These are phyloP conservation scores for Serranochromis macrocephalus DNA, from an alignment of 2,113 vertebrate species.

Conservation along the genomic window DNA sequence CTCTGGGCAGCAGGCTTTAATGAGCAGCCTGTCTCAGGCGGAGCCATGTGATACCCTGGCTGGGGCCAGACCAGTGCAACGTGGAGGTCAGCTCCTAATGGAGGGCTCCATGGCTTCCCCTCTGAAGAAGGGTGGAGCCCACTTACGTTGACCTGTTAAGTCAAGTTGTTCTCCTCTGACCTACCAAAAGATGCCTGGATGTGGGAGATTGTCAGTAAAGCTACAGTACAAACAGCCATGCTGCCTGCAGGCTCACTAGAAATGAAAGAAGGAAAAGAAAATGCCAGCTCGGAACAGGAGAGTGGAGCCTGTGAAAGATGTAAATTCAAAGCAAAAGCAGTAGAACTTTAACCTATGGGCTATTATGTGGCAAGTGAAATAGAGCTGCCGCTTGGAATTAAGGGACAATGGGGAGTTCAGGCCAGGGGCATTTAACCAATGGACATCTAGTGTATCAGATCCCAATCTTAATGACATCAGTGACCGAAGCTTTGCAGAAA, in stretches of 20 bases:
- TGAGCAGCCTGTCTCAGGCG: slow-evolving; percentile 64
- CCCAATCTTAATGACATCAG: slow-evolving; percentile 70
- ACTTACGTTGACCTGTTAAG: slow-evolving; percentile 73
- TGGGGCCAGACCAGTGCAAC: slow-evolving; percentile 50
- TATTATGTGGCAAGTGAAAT: slow-evolving; percentile 64
- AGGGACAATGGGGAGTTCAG: slow-evolving; percentile 60
- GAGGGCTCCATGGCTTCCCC: slow-evolving; percentile 62
- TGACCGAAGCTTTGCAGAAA: slow-evolving; percentile 57
- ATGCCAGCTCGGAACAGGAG: slow-evolving; percentile 36
- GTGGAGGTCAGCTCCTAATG: slow-evolving; percentile 68
- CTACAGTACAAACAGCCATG: slow-evolving; percentile 42
- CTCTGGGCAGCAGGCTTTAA: slow-evolving; percentile 65
- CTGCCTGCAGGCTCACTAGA: slow-evolving; percentile 41
- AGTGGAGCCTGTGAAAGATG: slow-evolving; percentile 56
- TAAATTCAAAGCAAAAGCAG: slow-evolving; percentile 70
- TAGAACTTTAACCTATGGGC: slow-evolving; percentile 67
- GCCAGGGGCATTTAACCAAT: slow-evolving; percentile 63
- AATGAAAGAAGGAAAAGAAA: slow-evolving; percentile 42
- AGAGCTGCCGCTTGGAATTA: slow-evolving; percentile 69
- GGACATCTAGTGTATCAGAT: slow-evolving; percentile 67
- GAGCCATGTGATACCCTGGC: slow-evolving; percentile 63
- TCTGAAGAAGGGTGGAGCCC: slow-evolving; percentile 66
- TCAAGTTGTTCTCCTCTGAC: slow-evolving; percentile 72
- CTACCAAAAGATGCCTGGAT: slow-evolving; percentile 60
- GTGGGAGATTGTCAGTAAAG: slow-evolving; percentile 52